Evolutionary conservation across 1,140 invertebrate species (phyloP).

Genomic region (Drosophila bifasciata): DNA sequence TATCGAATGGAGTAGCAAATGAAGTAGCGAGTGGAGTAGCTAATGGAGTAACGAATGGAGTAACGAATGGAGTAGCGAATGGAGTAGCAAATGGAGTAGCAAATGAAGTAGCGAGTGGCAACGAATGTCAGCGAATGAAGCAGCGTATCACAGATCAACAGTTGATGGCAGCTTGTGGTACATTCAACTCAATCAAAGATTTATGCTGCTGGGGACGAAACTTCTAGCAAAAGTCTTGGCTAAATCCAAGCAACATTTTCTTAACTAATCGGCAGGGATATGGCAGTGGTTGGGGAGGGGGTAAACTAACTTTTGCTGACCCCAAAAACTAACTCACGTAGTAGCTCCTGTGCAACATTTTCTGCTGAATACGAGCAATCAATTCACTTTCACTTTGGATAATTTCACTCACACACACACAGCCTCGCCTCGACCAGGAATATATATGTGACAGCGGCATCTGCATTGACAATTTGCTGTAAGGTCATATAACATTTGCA

Average conservation of each 20-base stretch:
- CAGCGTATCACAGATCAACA: neutral
- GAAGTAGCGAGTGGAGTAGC: too few relatives aligned
- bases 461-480: constrained; percentile 61
- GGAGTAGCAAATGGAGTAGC: too few relatives aligned
- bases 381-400: constrained; percentile 69
- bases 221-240: constrained; percentile 15
- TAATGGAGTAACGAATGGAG: too few relatives aligned
- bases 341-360: too few relatives aligned
- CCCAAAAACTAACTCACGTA: constrained; percentile 27
- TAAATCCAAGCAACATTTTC: constrained; percentile 25
- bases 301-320: constrained; percentile 20
- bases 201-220: constrained; percentile 21
- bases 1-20: too few relatives aligned
- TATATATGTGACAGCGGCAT: constrained; percentile 31
- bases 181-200: constrained; percentile 53
- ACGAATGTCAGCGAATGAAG: too few relatives aligned
- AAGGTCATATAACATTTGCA: constrained; percentile 66
- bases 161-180: neutral
- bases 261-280: constrained; percentile 51
- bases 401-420: constrained; percentile 51
- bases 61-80: too few relatives aligned
- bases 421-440: neutral
- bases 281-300: neutral
- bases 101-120: too few relatives aligned
- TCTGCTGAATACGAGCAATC: constrained; percentile 64